Base-by-base conservation (phyloP, 2,888 invertebrate genomes). In the Neocrepidodera transversa region DNA sequence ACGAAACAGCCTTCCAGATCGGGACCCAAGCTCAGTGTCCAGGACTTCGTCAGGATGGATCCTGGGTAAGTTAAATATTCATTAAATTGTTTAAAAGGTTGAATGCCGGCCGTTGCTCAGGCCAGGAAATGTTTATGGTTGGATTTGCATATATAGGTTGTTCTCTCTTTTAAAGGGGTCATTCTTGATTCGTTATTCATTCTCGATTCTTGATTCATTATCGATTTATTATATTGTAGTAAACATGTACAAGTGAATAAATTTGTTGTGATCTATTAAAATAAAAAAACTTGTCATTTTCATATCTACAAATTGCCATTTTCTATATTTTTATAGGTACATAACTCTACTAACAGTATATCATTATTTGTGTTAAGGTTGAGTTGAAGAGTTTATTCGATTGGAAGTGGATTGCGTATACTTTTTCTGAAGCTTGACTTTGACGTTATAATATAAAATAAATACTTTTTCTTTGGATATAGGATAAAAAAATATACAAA, bases 21-120 rank as follows among this genome's bases (percentile, higher is more conserved):
- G 49, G 58, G 56, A 13, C 69, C 74, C 30, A 78, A 77, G 59
- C 69, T 77, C 38, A 76, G 76, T 61, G 71, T 78, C 60, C 78
- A 80, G 70, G 80, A 80, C 65, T 79, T 79, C 57, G 80, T 80
- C 32, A 69, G 80, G 18, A 78, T 78, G 75, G 79, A 80, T 77
- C 84, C 84, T 18, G 82, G 84, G 70, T 45, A 13, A 13, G 14
- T 28, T 2, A 3, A 8, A 4, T 23, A 82, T 71, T 82, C 82
- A 48, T 55, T 36, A 8, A 23, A 26, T 23, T 6, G n/a, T 23
- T n/a, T 6, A 30, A 7, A 30, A n/a, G 10, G 10, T n/a, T n/a
- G n/a, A n/a, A n/a, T n/a, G n/a, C n/a, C n/a, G n/a, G n/a, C n/a
- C n/a, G n/a, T n/a, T n/a, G n/a, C n/a, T n/a, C n/a, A n/a, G n/a